A percentile compares a stretch with the other conserved stretches of the same genome.
Conservation (phyloP, 2,797 vertebrate species). For the Euphonia xanthogaster region DNA sequence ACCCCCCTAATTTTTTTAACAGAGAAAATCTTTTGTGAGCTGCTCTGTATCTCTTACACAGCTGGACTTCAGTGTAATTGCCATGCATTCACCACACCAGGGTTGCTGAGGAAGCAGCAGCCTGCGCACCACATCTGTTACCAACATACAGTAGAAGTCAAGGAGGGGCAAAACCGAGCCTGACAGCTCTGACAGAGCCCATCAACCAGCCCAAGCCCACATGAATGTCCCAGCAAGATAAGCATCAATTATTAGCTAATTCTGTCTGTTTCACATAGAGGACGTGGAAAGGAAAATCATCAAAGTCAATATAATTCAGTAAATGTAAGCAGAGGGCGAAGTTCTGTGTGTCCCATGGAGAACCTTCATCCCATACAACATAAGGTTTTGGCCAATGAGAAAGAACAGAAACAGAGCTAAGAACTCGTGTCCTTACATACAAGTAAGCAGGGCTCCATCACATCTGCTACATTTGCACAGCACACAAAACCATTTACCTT, state of each 20-base stretch:
- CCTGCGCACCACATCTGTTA: neutral
- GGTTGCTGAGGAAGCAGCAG: neutral
- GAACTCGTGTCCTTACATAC: neutral
- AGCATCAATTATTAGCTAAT: slow-evolving; percentile 53
- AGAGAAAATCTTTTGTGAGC: neutral
- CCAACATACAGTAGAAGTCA: neutral
- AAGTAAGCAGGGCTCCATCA: neutral
- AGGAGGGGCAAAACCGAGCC: neutral
- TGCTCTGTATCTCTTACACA: neutral
- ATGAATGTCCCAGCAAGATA: neutral
- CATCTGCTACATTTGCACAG: neutral
- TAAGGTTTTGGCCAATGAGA: neutral
- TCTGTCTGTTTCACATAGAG: slow-evolving; percentile 1
- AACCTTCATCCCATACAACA: neutral
- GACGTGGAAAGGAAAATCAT: neutral
- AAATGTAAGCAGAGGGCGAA: neutral
- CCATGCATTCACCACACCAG: neutral
- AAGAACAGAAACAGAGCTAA: neutral
- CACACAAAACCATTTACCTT: neutral
- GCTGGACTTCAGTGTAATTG: neutral
- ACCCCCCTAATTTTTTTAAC: neutral
- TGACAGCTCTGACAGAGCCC: neutral
- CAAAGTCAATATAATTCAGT: neutral
- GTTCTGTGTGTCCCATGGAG: neutral
- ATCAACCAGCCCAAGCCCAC: slow-evolving; percentile 28